These are phyloP conservation scores for Acrocephalus kingi DNA, from an alignment of 2,113 vertebrate genomes.

Conservation along the genomic window DNA sequence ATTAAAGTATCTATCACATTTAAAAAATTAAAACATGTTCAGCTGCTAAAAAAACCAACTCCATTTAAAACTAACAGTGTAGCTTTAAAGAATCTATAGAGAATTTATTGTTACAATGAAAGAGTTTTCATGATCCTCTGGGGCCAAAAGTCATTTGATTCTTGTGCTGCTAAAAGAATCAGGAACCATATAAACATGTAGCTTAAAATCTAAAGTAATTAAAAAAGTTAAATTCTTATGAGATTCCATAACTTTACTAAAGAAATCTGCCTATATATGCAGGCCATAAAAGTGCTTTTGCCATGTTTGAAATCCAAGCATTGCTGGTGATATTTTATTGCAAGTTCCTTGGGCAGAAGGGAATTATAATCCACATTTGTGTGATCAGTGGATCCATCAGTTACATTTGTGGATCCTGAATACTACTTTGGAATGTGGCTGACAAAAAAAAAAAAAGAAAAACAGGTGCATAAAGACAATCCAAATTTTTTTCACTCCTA, in stretches of 20 bases:
- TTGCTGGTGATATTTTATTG: background rate
- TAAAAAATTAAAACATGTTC: background rate
- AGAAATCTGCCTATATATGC: background rate
- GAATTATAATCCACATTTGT: background rate
- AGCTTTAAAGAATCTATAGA: background rate
- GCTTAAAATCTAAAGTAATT: background rate
- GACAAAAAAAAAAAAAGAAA: background rate
- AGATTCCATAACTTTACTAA: background rate
- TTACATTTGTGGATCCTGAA: background rate
- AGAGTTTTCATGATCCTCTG: background rate
- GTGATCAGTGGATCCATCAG: background rate
- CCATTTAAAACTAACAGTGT: background rate
- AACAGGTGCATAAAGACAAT: background rate
- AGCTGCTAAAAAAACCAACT: background rate
- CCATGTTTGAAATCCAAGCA: background rate
- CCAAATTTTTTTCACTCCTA: background rate
- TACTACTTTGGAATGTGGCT: background rate
- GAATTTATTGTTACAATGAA: background rate
- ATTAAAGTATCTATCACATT: constrained; percentile 46
- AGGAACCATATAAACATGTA: background rate
- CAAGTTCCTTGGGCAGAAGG: background rate
- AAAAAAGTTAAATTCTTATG: background rate
- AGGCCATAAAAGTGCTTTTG: background rate
- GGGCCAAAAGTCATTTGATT: background rate
- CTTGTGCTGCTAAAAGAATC: background rate